Evolutionary conservation across 1,140 invertebrate species (phyloP).

Genomic region (Triops longicaudatus): DNA sequence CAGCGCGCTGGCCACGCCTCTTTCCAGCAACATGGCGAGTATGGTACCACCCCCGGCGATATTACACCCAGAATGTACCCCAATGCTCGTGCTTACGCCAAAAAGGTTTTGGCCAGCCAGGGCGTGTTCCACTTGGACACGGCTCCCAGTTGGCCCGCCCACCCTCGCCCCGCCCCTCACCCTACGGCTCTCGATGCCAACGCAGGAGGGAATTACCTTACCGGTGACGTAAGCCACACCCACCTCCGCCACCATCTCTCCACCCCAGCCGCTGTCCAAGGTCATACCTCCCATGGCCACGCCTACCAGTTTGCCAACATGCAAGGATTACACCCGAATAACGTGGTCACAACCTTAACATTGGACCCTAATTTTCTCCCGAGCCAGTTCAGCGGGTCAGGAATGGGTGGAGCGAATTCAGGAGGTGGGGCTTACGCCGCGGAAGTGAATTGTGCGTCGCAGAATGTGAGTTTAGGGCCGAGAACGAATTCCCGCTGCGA

Average conservation of each 20-base stretch:
- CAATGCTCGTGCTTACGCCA: background rate
- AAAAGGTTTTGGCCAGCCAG: background rate
- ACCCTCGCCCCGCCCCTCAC: background rate
- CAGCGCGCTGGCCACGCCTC: background rate
- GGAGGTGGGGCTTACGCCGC: too few species aligned
- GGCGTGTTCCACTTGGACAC: background rate
- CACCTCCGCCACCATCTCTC: background rate
- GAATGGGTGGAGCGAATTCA: background rate
- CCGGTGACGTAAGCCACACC: background rate
- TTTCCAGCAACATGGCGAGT: slow-evolving; percentile 1
- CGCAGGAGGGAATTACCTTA: background rate
- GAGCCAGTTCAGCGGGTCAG: background rate
- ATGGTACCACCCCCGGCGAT: background rate
- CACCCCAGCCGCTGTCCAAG: background rate
- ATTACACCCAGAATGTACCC: background rate
- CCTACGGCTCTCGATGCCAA: background rate
- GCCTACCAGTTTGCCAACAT: slow-evolving; percentile 2
- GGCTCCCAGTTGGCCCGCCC: background rate
- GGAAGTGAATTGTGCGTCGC: background rate
- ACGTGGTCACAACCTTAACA: background rate
- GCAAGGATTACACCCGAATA: slow-evolving; percentile 7
- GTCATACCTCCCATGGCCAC: background rate
- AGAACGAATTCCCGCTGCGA: slow-evolving; percentile 37
- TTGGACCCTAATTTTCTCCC: background rate
- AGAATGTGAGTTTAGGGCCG: background rate